Evolutionary conservation across 2,797 vertebrate species (phyloP), one percentile per base, ranked within the genome.

Genomic region (Lacerta bilineata): DNA sequence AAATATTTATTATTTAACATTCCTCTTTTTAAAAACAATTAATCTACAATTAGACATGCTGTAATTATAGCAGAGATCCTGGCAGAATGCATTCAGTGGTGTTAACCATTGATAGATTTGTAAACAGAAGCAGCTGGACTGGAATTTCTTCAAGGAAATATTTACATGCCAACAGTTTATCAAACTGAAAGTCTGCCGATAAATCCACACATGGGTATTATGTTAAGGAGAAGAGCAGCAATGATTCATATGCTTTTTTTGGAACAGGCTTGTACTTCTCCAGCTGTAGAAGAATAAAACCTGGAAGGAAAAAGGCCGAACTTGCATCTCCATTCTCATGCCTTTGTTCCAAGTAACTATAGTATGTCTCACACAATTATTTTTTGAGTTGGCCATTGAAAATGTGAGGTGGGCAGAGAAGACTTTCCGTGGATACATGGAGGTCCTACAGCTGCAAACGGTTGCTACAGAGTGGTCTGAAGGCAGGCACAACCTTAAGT

Each of bases 111-210:
- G 96, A 96, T 97, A 96, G 96, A 97, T 96, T 96, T 96, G 96
- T 97, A 97, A 97, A 97, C 97, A 97, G 97, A 96, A 97, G 95
- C 97, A 97, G 95, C 97, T 97, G 97, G 97, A 97, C 96, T 96
- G 93, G 93, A 97, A 97, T 97, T 96, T 97, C 95, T 97, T 96
- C 95, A 95, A 96, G 96, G 96, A 97, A 97, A 97, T 97, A 97
- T 97, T 97, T 96, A 95, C 93, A 96, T 92, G 95, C 93, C 95
- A 96, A 96, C 95, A 97, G 96, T 97, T 97, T 96, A 96, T 97
- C 96, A 97, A 95, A 96, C 88, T 95, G 95, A 96, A 97, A 96
- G 94, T 95, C 93, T 95, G 96, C 93, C 94, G 95, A 96, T 97
- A 96, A 97, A 96, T 96, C 96, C 95, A 94, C 96, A 95, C 94